A percentile compares a stretch with the other conserved stretches of the same genome.
Evolutionary conservation across 2,113 vertebrate species (phyloP).

Genomic region (Neopipo cinnamomea): DNA sequence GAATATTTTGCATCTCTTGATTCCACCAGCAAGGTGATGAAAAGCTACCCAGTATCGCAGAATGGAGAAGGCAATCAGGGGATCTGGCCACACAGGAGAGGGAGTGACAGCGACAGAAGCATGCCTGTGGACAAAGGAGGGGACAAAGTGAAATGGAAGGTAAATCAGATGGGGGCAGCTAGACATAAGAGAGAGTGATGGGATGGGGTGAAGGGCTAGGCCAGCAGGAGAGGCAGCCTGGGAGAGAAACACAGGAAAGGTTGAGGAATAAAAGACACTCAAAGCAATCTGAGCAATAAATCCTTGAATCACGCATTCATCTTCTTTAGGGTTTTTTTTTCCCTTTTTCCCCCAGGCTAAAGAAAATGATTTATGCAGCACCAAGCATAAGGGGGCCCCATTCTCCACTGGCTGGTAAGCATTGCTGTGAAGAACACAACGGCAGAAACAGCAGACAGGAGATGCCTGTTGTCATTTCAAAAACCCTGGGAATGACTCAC

Average conservation of each 20-base stretch:
- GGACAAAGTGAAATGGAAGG: conserved; percentile 38
- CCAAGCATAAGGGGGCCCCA: conserved; percentile 54
- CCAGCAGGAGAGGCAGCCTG: conserved; percentile 42
- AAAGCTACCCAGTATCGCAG: conserved; percentile 50
- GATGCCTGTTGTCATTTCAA: conserved; percentile 46
- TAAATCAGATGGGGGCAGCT: conserved; percentile 36
- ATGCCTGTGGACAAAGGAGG: conserved; percentile 36
- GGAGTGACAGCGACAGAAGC: background rate
- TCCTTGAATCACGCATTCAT: conserved; percentile 57
- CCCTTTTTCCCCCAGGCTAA: conserved; percentile 35
- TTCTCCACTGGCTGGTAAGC: conserved; percentile 53
- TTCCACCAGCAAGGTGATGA: conserved; percentile 63
- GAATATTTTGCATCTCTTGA: conserved; percentile 70
- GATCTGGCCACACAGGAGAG: conserved; percentile 19
- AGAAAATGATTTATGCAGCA: conserved; percentile 65
- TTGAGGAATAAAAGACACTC: conserved; percentile 51
- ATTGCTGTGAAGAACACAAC: conserved; percentile 33
- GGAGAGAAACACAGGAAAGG: conserved; percentile 41
- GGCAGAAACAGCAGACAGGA: background rate
- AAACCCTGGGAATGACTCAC: conserved; percentile 8
- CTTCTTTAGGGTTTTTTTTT: background rate
- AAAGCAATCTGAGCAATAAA: conserved; percentile 62
- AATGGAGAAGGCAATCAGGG: conserved; percentile 19
- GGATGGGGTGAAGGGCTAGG: conserved; percentile 44
- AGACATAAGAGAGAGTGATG: conserved; percentile 27